phyloP scores from a whole-genome alignment of 2,113 vertebrate species.

The Mugil cephalus region DNA sequence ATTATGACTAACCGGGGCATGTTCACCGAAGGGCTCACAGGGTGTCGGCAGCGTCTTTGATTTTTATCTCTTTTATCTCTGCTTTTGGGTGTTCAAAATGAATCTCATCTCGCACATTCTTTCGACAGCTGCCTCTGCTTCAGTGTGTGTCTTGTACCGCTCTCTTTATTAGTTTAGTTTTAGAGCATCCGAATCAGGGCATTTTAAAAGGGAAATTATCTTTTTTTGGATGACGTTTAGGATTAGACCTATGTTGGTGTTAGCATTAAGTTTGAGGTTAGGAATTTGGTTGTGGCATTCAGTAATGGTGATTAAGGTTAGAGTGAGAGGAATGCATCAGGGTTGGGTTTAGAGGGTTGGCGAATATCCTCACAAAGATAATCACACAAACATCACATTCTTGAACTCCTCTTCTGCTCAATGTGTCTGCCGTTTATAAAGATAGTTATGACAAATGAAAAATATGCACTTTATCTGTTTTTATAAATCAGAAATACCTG shows the following conservation, averaged over 20 bases:
- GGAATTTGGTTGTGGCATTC: too few relatives aligned
- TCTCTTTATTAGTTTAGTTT: background rate
- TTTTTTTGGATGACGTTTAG: too few relatives aligned
- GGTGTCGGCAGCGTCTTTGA: slow-evolving; percentile 1
- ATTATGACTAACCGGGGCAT: background rate
- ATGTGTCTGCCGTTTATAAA: background rate
- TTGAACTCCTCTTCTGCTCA: background rate
- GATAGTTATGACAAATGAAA: background rate
- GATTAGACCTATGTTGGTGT: too few relatives aligned
- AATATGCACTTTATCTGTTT: slow-evolving; percentile 11
- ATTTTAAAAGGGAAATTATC: too few relatives aligned
- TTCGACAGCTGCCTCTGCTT: too few relatives aligned
- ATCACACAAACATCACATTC: background rate
- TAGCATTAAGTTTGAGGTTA: too few relatives aligned
- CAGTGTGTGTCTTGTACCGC: too few relatives aligned
- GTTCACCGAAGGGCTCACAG: background rate
- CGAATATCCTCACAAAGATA: background rate
- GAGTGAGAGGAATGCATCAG: too few relatives aligned
- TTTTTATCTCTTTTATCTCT: slow-evolving; percentile 11
- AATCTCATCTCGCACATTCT: background rate
- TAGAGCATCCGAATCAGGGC: background rate
- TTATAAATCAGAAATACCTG: slow-evolving; percentile 20
- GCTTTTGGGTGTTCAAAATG: background rate
- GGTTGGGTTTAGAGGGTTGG: too few relatives aligned
- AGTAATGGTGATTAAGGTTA: too few relatives aligned